Base-by-base conservation (phyloP, 2,888 invertebrate species). In the Epinotia ramella region DNA sequence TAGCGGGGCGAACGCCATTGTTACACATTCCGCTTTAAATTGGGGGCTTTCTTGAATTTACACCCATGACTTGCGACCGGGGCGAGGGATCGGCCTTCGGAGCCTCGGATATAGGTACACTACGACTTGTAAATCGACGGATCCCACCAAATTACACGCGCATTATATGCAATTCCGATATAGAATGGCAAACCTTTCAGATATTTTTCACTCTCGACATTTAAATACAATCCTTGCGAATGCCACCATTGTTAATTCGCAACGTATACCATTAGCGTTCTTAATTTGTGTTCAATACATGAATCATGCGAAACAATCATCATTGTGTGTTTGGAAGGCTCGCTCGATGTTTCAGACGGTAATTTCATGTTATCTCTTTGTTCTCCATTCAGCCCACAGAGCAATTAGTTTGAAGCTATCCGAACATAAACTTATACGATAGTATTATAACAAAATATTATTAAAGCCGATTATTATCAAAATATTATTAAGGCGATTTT, bases 41-140 rank as follows among this genome's bases (percentile, higher is more conserved):
- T 92, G 92, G 92, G 94, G 91, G 90, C 91, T 92, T 94, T 92
- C 93, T 94, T 92, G 90, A 92, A 93, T 93, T 93, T 91, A 91
- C 92, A 92, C 91, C 91, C 91, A 90, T 93, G 93, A 93, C 92
- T 94, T 92, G 92, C 92, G 88, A 82, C 83, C 84, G 84, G 87
- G 89, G 79, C 81, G 85, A 86, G 85, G 88, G 86, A 84, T 82
- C 81, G 80, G 84, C 78, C 82, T 82, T 84, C 81, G 77, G 77
- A 79, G 78, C 79, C 78, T 78, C 78, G 78, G 80, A 79, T 81
- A 80, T 84, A n/a, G n/a, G n/a, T n/a, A 79, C 83, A 78, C 84
- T 84, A 81, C 79, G 84, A 72, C 76, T 72, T 72, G 62, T 72
- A 67, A 77, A 87, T 86, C 88, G 87, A 91, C 89, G 89, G 83